Conservation (phyloP, 2,888 invertebrate species). For the Clivina fossor region DNA sequence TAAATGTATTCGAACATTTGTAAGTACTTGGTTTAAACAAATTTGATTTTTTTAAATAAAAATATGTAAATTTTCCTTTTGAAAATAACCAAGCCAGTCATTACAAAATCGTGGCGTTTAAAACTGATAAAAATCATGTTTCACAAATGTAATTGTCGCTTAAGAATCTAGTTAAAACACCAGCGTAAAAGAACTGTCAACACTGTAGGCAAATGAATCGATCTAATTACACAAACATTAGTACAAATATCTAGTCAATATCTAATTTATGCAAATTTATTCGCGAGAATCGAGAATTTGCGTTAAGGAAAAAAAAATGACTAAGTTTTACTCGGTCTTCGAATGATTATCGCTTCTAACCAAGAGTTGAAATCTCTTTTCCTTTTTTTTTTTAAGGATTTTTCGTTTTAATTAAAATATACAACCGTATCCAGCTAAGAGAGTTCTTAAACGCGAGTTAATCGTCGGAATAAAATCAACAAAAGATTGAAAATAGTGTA, state of each 20-base stretch:
- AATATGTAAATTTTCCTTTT: too few species aligned
- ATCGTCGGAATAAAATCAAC: slow-evolving; percentile 28
- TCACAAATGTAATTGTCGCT: slow-evolving; percentile 29
- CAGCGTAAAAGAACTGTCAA: slow-evolving; percentile 25
- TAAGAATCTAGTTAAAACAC: too few species aligned
- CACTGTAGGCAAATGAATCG: slow-evolving; percentile 30
- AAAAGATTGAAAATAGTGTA: slow-evolving; percentile 10
- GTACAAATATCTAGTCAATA: slow-evolving; percentile 29
- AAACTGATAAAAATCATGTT: slow-evolving; percentile 33
- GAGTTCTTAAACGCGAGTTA: slow-evolving; percentile 22
- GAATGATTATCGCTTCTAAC: slow-evolving; percentile 4
- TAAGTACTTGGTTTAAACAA: too few species aligned
- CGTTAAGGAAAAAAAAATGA: too few species aligned
- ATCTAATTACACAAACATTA: slow-evolving; percentile 30
- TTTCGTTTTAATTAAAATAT: slow-evolving; percentile 31
- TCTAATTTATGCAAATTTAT: slow-evolving; percentile 33
- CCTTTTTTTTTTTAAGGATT: slow-evolving; percentile 9
- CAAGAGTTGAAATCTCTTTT: slow-evolving; percentile 9
- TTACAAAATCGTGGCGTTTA: too few species aligned
- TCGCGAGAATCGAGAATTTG: too few species aligned
- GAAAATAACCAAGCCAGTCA: too few species aligned
- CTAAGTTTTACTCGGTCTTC: slow-evolving; percentile 1
- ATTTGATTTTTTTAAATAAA: too few species aligned
- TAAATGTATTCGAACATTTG: too few species aligned
- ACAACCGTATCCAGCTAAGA: slow-evolving; percentile 12